A percentile compares a stretch with the other conserved stretches of the same genome.
These are phyloP conservation scores for Synergus gifuensis DNA, from an alignment of 2,888 invertebrate genomes.

Conservation along the genomic window DNA sequence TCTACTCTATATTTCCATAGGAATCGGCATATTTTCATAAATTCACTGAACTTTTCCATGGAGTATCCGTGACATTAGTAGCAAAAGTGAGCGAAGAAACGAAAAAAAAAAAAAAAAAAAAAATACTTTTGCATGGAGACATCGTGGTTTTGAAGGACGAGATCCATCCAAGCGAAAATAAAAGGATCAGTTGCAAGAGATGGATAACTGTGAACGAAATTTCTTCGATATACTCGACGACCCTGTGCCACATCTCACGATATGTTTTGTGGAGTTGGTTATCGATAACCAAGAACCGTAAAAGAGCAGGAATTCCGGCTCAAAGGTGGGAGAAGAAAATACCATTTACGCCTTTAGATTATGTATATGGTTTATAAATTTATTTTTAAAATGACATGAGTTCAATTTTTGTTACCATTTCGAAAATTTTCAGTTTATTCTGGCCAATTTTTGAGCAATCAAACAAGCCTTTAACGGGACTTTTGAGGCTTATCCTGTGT, in stretches of 20 bases:
- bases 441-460: too few species aligned
- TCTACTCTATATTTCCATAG: neutral
- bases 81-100: slow-evolving; percentile 9
- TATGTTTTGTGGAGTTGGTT: slow-evolving; percentile 17
- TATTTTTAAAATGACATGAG: neutral
- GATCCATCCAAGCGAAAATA: slow-evolving; percentile 11
- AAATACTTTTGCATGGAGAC: slow-evolving; percentile 9
- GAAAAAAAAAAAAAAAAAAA: neutral
- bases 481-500: neutral
- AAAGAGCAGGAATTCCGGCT: neutral
- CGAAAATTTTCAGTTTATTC: neutral
- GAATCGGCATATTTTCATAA: slow-evolving; percentile 6
- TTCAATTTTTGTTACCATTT: neutral
- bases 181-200: slow-evolving; percentile 28
- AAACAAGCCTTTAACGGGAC: neutral
- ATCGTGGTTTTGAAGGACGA: slow-evolving; percentile 12
- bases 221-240: neutral
- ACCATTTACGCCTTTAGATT: neutral
- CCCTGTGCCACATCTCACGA: neutral
- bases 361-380: neutral
- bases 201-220: slow-evolving; percentile 6
- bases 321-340: neutral
- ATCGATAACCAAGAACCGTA: slow-evolving; percentile 14
- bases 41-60: slow-evolving; percentile 9
- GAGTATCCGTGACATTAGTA: neutral